phyloP scores from a whole-genome alignment of 2,888 invertebrate species.

The Loripinus fragilis region DNA sequence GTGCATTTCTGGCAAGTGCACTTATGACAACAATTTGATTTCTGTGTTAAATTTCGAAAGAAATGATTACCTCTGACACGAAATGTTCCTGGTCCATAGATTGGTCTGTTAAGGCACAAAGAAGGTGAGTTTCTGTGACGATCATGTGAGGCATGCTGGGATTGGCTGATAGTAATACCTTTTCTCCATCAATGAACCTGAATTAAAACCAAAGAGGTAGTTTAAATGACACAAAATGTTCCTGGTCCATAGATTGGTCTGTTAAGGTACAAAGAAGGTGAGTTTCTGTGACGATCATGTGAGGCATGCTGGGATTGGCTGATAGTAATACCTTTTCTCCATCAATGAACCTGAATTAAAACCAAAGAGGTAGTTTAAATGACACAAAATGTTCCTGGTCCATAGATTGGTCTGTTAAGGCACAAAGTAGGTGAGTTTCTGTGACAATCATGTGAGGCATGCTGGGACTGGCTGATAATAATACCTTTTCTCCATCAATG shows the following conservation, averaged over 20 bases:
- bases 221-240: constrained; percentile 69
- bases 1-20: too few species aligned
- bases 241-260: constrained; percentile 55
- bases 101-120: constrained; percentile 50
- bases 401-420: constrained; percentile 49
- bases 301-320: constrained; percentile 51
- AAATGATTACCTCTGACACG: constrained; percentile 65
- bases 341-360: constrained; percentile 43
- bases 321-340: constrained; percentile 56
- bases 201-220: too few species aligned
- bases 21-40: too few species aligned
- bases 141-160: constrained; percentile 62
- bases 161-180: constrained; percentile 47
- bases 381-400: constrained; percentile 70
- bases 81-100: constrained; percentile 65
- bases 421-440: constrained; percentile 53
- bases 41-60: too few species aligned
- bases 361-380: too few species aligned
- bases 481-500: constrained; percentile 36
- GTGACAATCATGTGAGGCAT: constrained; percentile 63
- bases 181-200: constrained; percentile 50
- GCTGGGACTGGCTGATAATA: constrained; percentile 51
- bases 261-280: constrained; percentile 58
- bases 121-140: constrained; percentile 56
- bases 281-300: constrained; percentile 60